These are phyloP conservation scores for Aporrectodea caliginosa DNA, from an alignment of 1,140 invertebrate species.

Conservation along the genomic window DNA sequence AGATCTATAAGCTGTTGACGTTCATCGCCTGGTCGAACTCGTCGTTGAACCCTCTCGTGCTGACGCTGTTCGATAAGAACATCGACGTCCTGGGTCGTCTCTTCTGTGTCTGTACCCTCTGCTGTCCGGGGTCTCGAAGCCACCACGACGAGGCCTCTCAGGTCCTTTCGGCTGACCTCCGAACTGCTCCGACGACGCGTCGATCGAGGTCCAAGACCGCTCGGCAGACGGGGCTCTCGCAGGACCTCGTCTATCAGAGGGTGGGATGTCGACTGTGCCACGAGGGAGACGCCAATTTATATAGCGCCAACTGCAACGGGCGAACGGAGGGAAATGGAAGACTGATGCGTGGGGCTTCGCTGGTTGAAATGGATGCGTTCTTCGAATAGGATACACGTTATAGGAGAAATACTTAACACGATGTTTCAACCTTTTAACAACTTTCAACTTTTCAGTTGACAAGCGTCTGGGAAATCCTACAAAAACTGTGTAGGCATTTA, in stretches of 20 bases:
- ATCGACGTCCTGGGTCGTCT: constrained; percentile 35
- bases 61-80: constrained; percentile 49
- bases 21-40: constrained; percentile 54
- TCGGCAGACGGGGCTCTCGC: background rate
- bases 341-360: background rate
- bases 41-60: constrained; percentile 48
- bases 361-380: no score
- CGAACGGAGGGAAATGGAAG: constrained; percentile 13
- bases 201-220: background rate
- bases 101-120: background rate
- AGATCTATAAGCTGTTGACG: constrained; percentile 52
- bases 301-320: constrained; percentile 30
- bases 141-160: background rate
- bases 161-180: background rate
- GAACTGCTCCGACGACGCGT: background rate
- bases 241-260: constrained; percentile 22
- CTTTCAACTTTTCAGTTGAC: no score
- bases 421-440: no score
- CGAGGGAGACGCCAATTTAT: constrained; percentile 27
- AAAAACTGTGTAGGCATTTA: no score
- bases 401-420: no score
- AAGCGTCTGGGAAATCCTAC: no score
- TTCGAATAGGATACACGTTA: no score
- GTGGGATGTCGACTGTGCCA: constrained; percentile 34
- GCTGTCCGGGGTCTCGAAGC: background rate